Evolutionary conservation across 2,113 vertebrate species (phyloP).

Genomic region (Elaphurus davidianus): DNA sequence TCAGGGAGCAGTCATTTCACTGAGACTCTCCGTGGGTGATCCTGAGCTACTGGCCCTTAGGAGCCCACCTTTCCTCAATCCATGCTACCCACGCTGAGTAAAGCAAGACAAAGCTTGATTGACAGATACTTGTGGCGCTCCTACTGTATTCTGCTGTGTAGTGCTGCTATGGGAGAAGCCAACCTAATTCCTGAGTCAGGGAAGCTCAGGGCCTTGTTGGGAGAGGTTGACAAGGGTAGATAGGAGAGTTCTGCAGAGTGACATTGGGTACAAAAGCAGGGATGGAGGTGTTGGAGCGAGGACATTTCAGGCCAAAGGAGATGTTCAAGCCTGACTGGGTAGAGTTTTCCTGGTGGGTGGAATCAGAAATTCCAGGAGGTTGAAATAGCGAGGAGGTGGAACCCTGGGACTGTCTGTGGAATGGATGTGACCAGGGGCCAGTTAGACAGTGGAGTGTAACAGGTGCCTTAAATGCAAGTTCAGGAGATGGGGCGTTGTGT

Average conservation of each 20-base stretch:
- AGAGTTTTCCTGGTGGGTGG: background rate
- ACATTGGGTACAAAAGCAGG: background rate
- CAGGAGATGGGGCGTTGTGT: background rate
- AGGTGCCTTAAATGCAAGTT: background rate
- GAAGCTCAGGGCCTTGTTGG: background rate
- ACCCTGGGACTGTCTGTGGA: no score
- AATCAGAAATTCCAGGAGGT: background rate
- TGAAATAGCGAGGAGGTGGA: background rate
- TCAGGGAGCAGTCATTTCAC: background rate
- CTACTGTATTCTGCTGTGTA: no score
- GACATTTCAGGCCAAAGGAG: background rate
- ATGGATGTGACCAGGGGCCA: background rate
- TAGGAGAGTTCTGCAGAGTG: background rate
- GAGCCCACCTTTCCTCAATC: background rate
- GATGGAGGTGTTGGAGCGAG: background rate
- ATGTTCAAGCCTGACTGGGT: background rate
- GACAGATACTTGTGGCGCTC: background rate
- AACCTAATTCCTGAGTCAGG: background rate
- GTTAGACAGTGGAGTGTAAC: background rate
- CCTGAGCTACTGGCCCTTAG: background rate
- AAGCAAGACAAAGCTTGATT: background rate
- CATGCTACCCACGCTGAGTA: background rate
- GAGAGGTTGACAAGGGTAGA: background rate
- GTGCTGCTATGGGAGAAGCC: background rate
- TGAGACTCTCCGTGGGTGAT: accelerated